Conservation (phyloP, 2,113 vertebrate genomes). For the Stomatorhinus ivindoensis region DNA sequence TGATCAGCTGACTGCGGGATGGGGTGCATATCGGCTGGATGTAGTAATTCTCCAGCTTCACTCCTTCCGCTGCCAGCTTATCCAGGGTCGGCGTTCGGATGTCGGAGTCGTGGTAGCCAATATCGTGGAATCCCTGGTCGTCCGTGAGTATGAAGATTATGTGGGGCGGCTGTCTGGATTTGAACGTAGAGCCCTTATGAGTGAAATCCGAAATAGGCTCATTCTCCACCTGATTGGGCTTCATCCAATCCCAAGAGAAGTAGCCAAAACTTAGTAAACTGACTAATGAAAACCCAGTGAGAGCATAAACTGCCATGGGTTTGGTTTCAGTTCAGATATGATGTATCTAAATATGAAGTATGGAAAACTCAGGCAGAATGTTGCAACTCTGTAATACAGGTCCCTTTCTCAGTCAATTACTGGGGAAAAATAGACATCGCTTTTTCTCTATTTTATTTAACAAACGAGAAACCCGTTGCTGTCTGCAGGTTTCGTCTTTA, state of each 20-base stretch:
- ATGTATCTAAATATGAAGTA: neutral
- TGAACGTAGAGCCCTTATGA: conserved; percentile 36
- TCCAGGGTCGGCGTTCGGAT: conserved; percentile 88
- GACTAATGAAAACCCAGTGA: conserved; percentile 83
- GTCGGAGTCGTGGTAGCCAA: conserved; percentile 88
- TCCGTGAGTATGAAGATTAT: conserved; percentile 95
- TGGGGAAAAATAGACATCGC: neutral
- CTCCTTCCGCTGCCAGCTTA: conserved; percentile 83
- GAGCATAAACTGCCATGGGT: conserved; percentile 71
- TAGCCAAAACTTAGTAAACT: conserved; percentile 90
- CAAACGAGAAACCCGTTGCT: neutral
- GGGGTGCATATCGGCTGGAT: conserved; percentile 97
- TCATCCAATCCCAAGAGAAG: conserved; percentile 86
- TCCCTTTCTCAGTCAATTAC: neutral
- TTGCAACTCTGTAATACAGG: neutral
- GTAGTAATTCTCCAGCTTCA: conserved; percentile 95
- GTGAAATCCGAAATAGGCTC: conserved; percentile 43
- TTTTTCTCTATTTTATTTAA: neutral
- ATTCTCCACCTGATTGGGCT: conserved; percentile 72
- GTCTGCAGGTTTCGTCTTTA: neutral
- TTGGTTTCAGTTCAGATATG: neutral
- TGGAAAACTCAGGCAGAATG: neutral
- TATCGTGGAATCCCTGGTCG: conserved; percentile 91
- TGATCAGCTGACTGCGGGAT: conserved; percentile 89
- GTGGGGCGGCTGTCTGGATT: conserved; percentile 68